Evolutionary conservation across 2,797 vertebrate genomes (phyloP).

Genomic region (Scyliorhinus canicula): DNA sequence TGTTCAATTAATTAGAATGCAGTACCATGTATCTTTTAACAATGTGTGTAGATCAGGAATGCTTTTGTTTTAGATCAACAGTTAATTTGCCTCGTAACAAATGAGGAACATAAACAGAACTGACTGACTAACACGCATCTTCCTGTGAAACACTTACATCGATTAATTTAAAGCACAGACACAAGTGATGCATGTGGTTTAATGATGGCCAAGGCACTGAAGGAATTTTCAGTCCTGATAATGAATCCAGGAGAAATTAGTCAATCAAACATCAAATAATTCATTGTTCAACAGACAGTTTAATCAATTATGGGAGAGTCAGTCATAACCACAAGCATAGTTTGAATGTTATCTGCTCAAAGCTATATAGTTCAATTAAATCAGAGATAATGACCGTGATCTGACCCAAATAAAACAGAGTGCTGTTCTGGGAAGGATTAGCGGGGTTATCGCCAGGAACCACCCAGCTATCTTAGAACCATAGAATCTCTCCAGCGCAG

Average conservation of each 20-base stretch:
- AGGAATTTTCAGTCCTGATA: neutral
- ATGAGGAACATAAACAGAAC: neutral
- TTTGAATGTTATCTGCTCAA: neutral
- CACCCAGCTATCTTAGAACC: too few species aligned
- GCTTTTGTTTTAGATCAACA: neutral
- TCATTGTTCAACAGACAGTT: neutral
- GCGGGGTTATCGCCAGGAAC: too few species aligned
- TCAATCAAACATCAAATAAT: constrained; percentile 3
- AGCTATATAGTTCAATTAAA: neutral
- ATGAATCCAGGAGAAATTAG: neutral
- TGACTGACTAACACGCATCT: neutral
- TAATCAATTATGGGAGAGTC: neutral
- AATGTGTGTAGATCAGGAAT: neutral
- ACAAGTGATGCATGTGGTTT: neutral
- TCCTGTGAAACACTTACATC: neutral
- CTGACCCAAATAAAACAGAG: too few species aligned
- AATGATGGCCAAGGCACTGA: neutral
- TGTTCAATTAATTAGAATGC: neutral
- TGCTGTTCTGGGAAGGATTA: too few species aligned
- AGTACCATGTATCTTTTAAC: neutral
- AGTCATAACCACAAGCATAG: neutral
- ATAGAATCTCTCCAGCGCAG: too few species aligned
- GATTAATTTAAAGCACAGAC: constrained; percentile 8
- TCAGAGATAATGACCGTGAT: too few species aligned
- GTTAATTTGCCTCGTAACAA: neutral